Evolutionary conservation across 2,797 vertebrate genomes (phyloP), one percentile per base, ranked within the genome.

Genomic region (Petrocephalus schoutedeni): DNA sequence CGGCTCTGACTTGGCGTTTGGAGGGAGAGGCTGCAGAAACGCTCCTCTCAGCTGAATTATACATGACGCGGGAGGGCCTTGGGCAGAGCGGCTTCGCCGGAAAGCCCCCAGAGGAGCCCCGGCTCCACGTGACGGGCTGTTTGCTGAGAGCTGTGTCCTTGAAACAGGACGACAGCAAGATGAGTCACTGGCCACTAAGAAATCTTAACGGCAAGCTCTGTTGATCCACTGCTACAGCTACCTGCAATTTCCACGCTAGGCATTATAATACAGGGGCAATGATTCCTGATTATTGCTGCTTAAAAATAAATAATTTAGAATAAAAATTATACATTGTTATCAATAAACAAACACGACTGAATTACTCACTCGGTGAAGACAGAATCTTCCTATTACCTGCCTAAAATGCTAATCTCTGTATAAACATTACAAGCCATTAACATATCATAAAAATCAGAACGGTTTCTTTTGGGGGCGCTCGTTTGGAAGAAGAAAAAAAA

Each of bases 41-140:
- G 56, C 4, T 80, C n/a, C 45, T n/a, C 56, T 21, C 92, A 90
- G 89, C 92, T 96, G 92, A 96, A 96, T 95, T 95, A 95, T 95
- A 90, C 92, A 96, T 95, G 92, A 91, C 90, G 92, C 90, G 90
- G 91, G 92, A 90, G 82, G 58, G 89, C 88, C 89, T 87, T 89
- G 89, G 91, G 92, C 91, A 61, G 19, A 59, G 85, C 45, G 4
- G 88, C 21, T 87, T 88, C 88, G n/a, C 16, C 19, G 32, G 36
- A 61, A 89, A 67, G 88, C 36, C 85, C 23, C 56, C 7, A 49
- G 59, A 49, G 77, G 23, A 67, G 57, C 45, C 41, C 14, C 71
- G 90, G 87, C 89, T 91, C 87, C 85, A 41, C 71, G 87, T 86
- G 89, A 45, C 84, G 80, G 87, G 89, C 88, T 91, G 90, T 90